Percentiles rank a stretch among this genome's conserved stretches.
Evolutionary conservation across 2,113 vertebrate genomes (phyloP).

Genomic region (Anoplopoma fimbria): DNA sequence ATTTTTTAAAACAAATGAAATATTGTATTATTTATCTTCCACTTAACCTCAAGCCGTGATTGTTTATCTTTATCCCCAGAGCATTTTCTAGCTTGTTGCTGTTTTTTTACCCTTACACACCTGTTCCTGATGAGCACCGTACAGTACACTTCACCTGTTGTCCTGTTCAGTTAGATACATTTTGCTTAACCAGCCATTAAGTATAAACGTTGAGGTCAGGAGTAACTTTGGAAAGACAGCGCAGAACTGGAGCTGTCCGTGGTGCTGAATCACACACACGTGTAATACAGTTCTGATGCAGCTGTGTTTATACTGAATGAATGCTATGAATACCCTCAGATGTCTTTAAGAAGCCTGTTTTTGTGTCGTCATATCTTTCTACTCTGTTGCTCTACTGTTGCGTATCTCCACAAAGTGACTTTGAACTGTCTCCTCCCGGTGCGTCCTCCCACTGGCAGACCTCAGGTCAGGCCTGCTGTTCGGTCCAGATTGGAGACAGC

Average conservation of each 20-base stretch:
- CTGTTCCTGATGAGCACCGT: background rate
- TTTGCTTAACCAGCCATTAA: background rate
- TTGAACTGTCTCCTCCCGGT: too few species aligned
- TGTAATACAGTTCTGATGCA: background rate
- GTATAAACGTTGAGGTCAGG: background rate
- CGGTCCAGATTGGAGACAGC: slow-evolving; percentile 31
- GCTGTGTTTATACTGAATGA: slow-evolving; percentile 3
- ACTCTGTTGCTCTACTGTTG: too few species aligned
- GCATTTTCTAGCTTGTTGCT: background rate
- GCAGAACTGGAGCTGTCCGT: slow-evolving; percentile 44
- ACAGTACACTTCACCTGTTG: background rate
- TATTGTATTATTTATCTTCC: background rate
- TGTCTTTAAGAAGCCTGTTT: background rate
- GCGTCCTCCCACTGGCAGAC: slow-evolving; percentile 36
- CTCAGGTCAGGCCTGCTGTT: slow-evolving; percentile 49
- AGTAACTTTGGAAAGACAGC: background rate
- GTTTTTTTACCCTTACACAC: background rate
- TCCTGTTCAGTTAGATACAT: background rate
- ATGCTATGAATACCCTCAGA: slow-evolving; percentile 28
- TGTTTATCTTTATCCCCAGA: too few species aligned
- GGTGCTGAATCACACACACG: slow-evolving; percentile 55
- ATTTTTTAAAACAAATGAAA: background rate
- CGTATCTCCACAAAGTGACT: slow-evolving; percentile 24
- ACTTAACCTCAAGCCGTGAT: background rate
- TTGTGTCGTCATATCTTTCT: slow-evolving; percentile 1